Percentiles rank a stretch among this genome's conserved stretches.
These are phyloP conservation scores for Pica pica DNA, from an alignment of 2,113 vertebrate species.

Conservation along the genomic window DNA sequence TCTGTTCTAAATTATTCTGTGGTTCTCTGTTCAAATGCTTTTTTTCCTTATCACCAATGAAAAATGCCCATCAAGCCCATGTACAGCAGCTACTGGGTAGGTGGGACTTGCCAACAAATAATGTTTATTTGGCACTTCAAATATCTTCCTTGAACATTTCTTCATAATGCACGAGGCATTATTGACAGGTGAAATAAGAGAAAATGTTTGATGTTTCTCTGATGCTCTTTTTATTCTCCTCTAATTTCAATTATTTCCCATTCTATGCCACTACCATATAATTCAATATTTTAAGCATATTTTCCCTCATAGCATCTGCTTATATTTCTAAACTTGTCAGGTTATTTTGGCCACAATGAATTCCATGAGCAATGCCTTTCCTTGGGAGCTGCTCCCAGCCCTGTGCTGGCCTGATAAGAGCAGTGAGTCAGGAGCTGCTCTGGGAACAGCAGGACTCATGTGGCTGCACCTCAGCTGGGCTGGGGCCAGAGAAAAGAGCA, in stretches of 20 bases:
- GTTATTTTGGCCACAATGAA: conserved; percentile 17
- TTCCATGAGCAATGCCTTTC: background rate
- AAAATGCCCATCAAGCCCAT: background rate
- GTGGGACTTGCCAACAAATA: background rate
- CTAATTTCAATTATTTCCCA: background rate
- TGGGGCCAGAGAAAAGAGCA: background rate
- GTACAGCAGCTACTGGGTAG: background rate
- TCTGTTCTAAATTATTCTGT: background rate
- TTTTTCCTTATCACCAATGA: background rate
- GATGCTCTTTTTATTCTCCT: background rate
- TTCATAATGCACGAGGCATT: background rate
- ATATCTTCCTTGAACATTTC: background rate
- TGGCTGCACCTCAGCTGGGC: background rate
- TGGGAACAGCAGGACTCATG: background rate
- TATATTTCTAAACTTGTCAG: background rate
- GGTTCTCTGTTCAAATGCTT: background rate
- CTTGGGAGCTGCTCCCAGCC: background rate
- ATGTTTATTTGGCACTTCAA: background rate
- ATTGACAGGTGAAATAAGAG: background rate
- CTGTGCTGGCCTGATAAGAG: background rate
- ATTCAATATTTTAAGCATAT: background rate
- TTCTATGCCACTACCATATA: background rate
- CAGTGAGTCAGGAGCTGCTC: background rate
- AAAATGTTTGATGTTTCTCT: background rate
- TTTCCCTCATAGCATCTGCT: background rate